Conservation (phyloP, 2,888 invertebrate species). For the Lacanobia oleracea region DNA sequence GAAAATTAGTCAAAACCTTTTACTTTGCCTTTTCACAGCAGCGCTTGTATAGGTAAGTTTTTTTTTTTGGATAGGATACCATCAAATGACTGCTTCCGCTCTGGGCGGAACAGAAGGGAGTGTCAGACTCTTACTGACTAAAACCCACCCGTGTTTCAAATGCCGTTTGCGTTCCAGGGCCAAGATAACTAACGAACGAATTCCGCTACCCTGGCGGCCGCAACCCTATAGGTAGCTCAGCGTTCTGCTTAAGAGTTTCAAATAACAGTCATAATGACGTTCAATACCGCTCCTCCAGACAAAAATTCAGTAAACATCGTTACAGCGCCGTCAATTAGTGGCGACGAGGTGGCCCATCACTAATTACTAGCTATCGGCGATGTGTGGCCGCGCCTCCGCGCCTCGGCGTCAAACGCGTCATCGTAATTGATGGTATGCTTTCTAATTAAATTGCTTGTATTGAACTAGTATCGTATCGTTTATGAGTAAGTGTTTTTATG, state of each 20-base stretch:
- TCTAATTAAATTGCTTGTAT: conserved; percentile 81
- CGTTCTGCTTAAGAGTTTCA: conserved; percentile 21
- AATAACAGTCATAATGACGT: conserved; percentile 50
- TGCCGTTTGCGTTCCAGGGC: too few relatives aligned
- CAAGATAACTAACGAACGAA: too few relatives aligned
- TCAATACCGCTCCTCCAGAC: conserved; percentile 63
- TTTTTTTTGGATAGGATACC: too few relatives aligned
- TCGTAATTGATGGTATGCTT: conserved; percentile 84
- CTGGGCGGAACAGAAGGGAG: too few relatives aligned
- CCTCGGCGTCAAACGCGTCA: conserved; percentile 81
- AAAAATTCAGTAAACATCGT: conserved; percentile 71
- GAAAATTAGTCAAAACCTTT: too few relatives aligned
- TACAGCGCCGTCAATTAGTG: conserved; percentile 64
- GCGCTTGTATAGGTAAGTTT: too few relatives aligned
- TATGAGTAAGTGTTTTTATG: conserved; percentile 27
- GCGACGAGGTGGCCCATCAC: conserved; percentile 59
- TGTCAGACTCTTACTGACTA: too few relatives aligned
- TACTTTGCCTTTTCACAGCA: too few relatives aligned
- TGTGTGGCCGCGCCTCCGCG: conserved; percentile 77
- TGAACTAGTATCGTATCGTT: conserved; percentile 56
- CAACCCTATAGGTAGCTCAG: background rate
- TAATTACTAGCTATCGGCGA: conserved; percentile 77
- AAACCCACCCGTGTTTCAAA: too few relatives aligned
- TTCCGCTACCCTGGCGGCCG: too few relatives aligned
- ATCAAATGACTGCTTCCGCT: too few relatives aligned